Base-by-base conservation (phyloP, 2,888 invertebrate species). In the Plebejus melissa region DNA sequence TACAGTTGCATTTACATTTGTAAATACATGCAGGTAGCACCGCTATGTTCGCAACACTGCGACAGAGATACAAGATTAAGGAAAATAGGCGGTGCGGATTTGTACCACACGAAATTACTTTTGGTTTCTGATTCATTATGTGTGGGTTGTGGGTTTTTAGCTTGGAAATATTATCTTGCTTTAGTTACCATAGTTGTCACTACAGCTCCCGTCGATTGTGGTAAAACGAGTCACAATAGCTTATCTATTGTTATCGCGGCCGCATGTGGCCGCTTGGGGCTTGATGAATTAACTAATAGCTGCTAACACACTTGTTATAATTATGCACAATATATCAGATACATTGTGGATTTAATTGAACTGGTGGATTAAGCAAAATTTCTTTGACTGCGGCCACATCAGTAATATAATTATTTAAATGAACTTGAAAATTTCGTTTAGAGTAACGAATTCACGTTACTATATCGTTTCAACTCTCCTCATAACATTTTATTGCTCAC, bases 401-500 rank as follows among this genome's bases (percentile, higher is more conserved):
- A 36, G 65, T 65, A 36, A 32, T 65, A 65, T 65, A 22, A 22
- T 22, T 22, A 65, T 65, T 71, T 71, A 71, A 71, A 71, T 28
- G 46, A 32, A 50, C 50, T 32, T 46, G 28, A 54, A 32, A 72
- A 72, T 36, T 72, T 50, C 28, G 28, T 50, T 72, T 54, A 54
- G 50, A 72, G 54, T 72, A 54, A 50, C 50, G 32, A 72, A 72
- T 72, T 50, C 72, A 50, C 50, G 50, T 54, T 72, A 72, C 72
- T 54, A 50, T 50, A 50, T 46, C 46, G 72, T 72, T 72, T 72
- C 16, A 32, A 72, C 72, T 72, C 72, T 28, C 28, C 72, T 72
- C 72, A 54, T 72, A 72, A 72, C 72, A 50, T 72, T 72, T 72
- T 72, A 72, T 72, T 54, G 50, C 50, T 6, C 72, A 54, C 72